Evolutionary conservation across 2,888 invertebrate species (phyloP), one percentile per base, ranked within the genome.

Genomic region (Lomographa bimaculata): DNA sequence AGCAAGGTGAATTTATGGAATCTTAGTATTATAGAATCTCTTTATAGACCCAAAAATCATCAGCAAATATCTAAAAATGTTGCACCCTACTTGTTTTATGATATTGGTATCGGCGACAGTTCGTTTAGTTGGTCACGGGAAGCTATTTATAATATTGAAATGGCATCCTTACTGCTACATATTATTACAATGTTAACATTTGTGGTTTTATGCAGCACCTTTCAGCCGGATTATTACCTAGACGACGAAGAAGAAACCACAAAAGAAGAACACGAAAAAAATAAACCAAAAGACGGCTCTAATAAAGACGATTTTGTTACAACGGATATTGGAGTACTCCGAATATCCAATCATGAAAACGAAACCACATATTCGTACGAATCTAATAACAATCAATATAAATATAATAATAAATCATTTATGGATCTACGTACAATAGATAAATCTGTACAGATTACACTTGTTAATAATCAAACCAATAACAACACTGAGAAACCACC

Each of bases 171-270:
- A 1, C 12, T 21, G 7, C 25, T 10, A 5, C 8, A 1, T n/a
- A 6, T 18, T 18, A 14, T 25, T 16, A 8, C 33, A 16, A 7
- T 40, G 11, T 9, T 33, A 5, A 28, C 24, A 6, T 6, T 24
- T 28, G 5, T 32, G 6, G 18, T 1, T 14, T 8, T 27, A 11
- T 33, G 33, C 7, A 10, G 17, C 24, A 7, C 27, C 4, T 40
- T 46, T 33, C 24, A 14, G 14, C 42, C 38, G 7, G 46, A 53
- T 17, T 44, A 58, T 44, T 51, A 44, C 30, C 32, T 34, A 5
- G 51, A 55, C 36, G 34, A 29, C 7, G 46, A 40, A 30, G 42
- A 47, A 1, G 36, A 54, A 3, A 14, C 4, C 14, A 14, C 4
- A n/a, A n/a, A n/a, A n/a, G n/a, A n/a, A n/a, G n/a, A n/a, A n/a